Evolutionary conservation across 2,113 vertebrate genomes (phyloP).

Genomic region (Xyrauchen texanus): DNA sequence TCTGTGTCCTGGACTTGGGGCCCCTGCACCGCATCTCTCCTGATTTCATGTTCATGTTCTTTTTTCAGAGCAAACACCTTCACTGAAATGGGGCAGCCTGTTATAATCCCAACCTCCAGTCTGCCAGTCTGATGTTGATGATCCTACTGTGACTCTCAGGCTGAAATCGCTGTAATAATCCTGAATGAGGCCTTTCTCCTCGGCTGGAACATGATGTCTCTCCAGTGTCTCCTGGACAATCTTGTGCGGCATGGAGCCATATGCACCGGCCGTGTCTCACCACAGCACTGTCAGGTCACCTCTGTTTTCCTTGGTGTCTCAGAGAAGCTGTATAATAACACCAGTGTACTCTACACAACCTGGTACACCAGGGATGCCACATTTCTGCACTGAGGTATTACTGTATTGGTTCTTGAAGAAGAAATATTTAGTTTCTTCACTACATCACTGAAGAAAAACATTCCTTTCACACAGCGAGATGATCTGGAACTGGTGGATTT

Average conservation of each 20-base stretch:
- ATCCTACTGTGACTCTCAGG: too few relatives aligned
- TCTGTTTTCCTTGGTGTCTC: too few relatives aligned
- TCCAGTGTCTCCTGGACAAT: background rate
- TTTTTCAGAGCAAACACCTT: too few relatives aligned
- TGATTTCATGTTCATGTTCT: too few relatives aligned
- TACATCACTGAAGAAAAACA: background rate
- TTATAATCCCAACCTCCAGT: too few relatives aligned
- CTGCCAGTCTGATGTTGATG: too few relatives aligned
- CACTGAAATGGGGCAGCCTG: too few relatives aligned
- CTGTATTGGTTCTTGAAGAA: constrained; percentile 4
- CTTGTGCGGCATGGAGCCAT: constrained; percentile 8
- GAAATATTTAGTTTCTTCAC: background rate
- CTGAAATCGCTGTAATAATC: background rate
- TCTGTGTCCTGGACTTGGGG: too few relatives aligned
- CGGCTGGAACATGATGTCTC: background rate
- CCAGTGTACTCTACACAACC: background rate
- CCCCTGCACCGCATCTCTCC: too few relatives aligned
- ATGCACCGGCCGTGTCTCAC: background rate
- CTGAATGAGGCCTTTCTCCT: background rate
- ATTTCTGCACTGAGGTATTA: constrained; percentile 23
- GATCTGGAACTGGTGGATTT: background rate
- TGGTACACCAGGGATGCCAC: background rate
- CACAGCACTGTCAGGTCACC: too few relatives aligned
- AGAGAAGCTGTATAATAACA: too few relatives aligned
- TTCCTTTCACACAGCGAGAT: background rate